These are phyloP conservation scores for Amphipoea lucens DNA, from an alignment of 2,888 invertebrate genomes.

Conservation along the genomic window DNA sequence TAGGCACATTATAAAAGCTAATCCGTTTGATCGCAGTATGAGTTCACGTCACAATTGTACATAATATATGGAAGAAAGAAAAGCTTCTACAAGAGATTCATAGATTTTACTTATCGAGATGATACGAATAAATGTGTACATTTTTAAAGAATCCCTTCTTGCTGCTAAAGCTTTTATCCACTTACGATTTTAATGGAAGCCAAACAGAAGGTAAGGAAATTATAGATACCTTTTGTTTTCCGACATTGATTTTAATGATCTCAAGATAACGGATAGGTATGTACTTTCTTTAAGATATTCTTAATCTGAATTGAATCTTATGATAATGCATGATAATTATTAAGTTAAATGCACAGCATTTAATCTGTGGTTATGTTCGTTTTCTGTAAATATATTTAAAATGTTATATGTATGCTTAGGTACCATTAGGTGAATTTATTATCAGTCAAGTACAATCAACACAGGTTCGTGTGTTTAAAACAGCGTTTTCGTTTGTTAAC, in stretches of 20 bases:
- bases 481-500: not conserved
- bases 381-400: too few relatives aligned
- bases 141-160: constrained; percentile 36
- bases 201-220: constrained; percentile 40
- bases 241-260: constrained; percentile 32
- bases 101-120: constrained; percentile 16
- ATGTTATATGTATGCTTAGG: too few relatives aligned
- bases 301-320: not conserved
- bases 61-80: constrained; percentile 28
- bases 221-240: constrained; percentile 18
- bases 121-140: constrained; percentile 31
- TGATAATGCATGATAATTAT: not conserved
- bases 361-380: too few relatives aligned
- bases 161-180: constrained; percentile 40
- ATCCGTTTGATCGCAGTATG: constrained; percentile 42
- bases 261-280: constrained; percentile 1
- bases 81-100: constrained; percentile 5
- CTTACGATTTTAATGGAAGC: constrained; percentile 48
- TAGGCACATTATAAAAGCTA: constrained; percentile 19
- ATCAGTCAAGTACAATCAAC: too few relatives aligned
- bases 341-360: too few relatives aligned
- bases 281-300: not conserved
- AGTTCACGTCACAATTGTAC: constrained; percentile 19
- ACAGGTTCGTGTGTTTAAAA: too few relatives aligned
- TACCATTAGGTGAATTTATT: too few relatives aligned